Evolutionary conservation across 2,888 invertebrate species (phyloP).

Genomic region (Synergus umbraculus): DNA sequence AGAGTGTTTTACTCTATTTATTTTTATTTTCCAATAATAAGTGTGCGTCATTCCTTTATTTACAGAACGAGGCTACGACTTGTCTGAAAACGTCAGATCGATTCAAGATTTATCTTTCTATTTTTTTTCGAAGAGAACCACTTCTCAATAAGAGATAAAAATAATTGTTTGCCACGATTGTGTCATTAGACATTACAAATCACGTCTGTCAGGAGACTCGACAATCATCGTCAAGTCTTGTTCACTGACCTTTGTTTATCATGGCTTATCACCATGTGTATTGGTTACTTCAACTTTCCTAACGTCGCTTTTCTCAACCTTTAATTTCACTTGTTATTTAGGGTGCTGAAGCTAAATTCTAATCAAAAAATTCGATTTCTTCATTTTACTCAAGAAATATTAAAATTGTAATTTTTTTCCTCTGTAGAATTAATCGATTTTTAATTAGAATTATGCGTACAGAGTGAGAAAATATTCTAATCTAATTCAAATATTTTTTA

Average conservation of each 20-base stretch:
- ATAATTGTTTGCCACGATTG: conserved; percentile 34
- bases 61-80: background rate
- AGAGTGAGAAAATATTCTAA: too few relatives aligned
- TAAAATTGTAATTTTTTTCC: too few relatives aligned
- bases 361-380: too few relatives aligned
- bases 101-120: conserved; percentile 18
- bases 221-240: conserved; percentile 42
- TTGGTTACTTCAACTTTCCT: conserved; percentile 32
- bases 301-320: conserved; percentile 5
- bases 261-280: conserved; percentile 24
- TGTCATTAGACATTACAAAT: conserved; percentile 24
- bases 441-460: too few relatives aligned
- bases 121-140: conserved; percentile 7
- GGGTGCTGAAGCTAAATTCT: too few relatives aligned
- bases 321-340: background rate
- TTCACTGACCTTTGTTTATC: conserved; percentile 50
- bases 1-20: background rate
- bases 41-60: conserved; percentile 23
- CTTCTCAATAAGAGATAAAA: conserved; percentile 17
- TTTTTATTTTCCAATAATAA: background rate
- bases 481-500: too few relatives aligned
- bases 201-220: conserved; percentile 1
- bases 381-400: too few relatives aligned
- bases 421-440: too few relatives aligned
- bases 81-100: background rate